Conservation (phyloP, 2,888 invertebrate species). For the Limenitis camilla region DNA sequence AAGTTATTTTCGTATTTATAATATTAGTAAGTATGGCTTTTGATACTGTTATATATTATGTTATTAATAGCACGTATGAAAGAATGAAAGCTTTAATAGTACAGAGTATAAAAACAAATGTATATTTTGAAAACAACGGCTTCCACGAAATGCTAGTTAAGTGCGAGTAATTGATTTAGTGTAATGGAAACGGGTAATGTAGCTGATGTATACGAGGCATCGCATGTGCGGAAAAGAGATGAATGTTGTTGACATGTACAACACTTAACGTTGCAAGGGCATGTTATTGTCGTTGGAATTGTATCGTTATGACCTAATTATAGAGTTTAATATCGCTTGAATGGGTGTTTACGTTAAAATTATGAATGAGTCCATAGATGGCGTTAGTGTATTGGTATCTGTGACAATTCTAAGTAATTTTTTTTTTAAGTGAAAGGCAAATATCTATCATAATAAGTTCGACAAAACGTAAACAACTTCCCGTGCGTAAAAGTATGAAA, state of each 20-base stretch:
- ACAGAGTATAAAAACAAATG: background rate
- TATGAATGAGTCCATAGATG: conserved; percentile 46
- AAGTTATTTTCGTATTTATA: too few species aligned
- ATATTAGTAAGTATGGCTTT: too few species aligned
- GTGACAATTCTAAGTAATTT: too few species aligned
- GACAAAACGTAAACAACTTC: conserved; percentile 27
- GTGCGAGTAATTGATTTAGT: conserved; percentile 63
- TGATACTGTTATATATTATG: too few species aligned
- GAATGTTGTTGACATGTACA: conserved; percentile 42
- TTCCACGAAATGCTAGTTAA: conserved; percentile 4
- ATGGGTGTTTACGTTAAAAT: conserved; percentile 27
- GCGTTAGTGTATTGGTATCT: conserved; percentile 44
- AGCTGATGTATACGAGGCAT: conserved; percentile 55
- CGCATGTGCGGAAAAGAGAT: conserved; percentile 51
- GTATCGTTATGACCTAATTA: conserved; percentile 42
- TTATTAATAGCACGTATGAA: too few species aligned
- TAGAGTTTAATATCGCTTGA: conserved; percentile 45
- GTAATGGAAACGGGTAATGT: conserved; percentile 70
- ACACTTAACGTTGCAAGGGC: conserved; percentile 56
- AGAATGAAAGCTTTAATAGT: background rate
- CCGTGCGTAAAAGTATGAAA: conserved; percentile 23
- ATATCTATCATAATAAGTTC: too few species aligned
- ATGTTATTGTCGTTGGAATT: conserved; percentile 51
- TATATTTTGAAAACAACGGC: background rate
- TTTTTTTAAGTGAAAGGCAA: too few species aligned